These are phyloP conservation scores for Ommatoiulus sabulosus DNA, from an alignment of 2,888 invertebrate genomes.

Conservation along the genomic window DNA sequence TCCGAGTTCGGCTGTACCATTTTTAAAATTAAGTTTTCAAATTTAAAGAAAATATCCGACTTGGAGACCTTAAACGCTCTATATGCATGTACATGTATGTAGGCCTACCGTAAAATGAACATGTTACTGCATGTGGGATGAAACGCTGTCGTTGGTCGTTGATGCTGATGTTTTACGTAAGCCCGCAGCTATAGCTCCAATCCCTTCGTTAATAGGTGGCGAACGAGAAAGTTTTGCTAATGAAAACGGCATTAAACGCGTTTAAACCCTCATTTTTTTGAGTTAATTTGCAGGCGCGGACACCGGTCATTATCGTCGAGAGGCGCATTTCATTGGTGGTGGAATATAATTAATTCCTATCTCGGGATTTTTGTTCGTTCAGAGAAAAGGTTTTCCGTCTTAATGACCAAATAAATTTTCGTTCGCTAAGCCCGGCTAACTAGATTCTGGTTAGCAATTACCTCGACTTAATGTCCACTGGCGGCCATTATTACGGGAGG, in stretches of 20 bases:
- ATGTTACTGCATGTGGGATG: too few relatives aligned
- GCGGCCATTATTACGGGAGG: not conserved
- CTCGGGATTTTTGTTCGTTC: not conserved
- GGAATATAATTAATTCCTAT: not conserved
- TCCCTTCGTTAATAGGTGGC: too few relatives aligned
- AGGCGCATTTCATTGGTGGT: not conserved
- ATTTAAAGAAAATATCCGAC: too few relatives aligned
- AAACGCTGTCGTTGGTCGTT: too few relatives aligned
- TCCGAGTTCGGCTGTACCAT: too few relatives aligned
- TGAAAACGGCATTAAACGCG: not conserved
- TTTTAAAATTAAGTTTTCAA: too few relatives aligned
- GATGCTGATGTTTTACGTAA: not conserved
- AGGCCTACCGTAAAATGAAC: too few relatives aligned
- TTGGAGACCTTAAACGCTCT: too few relatives aligned
- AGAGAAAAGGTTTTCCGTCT: not conserved
- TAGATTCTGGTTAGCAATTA: conserved; percentile 1
- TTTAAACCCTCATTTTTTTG: not conserved
- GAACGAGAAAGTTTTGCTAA: not conserved
- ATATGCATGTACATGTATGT: too few relatives aligned
- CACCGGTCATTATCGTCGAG: too few relatives aligned
- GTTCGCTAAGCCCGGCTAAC: not conserved
- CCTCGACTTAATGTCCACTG: not conserved
- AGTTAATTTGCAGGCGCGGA: not conserved
- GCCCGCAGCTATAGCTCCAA: not conserved
- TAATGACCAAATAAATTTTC: not conserved